Conservation (phyloP, 2,113 vertebrate genomes). For the Aplodontia rufa region DNA sequence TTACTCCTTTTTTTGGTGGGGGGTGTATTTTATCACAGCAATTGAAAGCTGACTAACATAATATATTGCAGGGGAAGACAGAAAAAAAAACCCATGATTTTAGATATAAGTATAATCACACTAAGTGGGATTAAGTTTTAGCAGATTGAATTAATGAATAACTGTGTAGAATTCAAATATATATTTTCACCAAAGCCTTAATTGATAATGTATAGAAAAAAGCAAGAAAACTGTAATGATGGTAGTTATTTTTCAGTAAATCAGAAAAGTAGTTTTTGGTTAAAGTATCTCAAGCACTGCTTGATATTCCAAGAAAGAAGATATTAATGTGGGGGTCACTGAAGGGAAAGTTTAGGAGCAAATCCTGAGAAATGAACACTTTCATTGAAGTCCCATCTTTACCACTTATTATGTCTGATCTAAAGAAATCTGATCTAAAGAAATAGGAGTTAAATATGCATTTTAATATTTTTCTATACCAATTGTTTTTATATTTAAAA, state of each 20-base stretch:
- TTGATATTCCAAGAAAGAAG: not conserved
- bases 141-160: not conserved
- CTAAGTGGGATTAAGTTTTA: not conserved
- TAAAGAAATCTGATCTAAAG: not conserved
- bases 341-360: not conserved
- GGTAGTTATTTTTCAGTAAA: not conserved
- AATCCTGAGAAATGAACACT: not conserved
- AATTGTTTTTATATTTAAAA: not conserved
- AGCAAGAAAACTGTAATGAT: not conserved
- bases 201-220: not conserved
- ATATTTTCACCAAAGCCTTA: not conserved
- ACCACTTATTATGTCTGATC: not conserved
- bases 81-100: not conserved
- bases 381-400: not conserved
- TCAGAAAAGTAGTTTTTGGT: not conserved
- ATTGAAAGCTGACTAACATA: not conserved
- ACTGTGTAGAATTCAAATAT: not conserved
- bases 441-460: not conserved
- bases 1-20: too few relatives aligned
- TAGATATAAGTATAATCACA: not conserved
- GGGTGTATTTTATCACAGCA: not conserved
- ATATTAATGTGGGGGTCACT: not conserved
- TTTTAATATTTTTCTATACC: not conserved
- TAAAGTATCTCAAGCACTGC: not conserved
- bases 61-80: not conserved